These are phyloP conservation scores for Slavum lentiscoides DNA, from an alignment of 2,888 invertebrate genomes.

Conservation along the genomic window DNA sequence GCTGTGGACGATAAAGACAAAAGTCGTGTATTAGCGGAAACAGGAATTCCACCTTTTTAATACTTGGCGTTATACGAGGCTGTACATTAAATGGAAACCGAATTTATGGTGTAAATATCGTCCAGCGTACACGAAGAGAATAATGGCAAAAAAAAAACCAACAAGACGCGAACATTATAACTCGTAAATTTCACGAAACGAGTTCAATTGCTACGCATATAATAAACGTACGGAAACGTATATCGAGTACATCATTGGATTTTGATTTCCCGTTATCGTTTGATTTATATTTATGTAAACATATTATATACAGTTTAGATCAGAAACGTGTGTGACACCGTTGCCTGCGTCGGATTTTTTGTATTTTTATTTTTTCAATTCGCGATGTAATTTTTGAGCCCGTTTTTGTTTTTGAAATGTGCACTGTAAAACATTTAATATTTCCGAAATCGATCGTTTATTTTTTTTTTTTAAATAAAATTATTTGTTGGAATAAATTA, in stretches of 20 bases:
- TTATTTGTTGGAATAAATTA: no score
- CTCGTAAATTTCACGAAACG: background rate
- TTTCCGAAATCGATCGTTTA: no score
- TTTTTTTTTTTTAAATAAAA: no score
- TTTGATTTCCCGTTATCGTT: background rate
- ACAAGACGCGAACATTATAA: slow-evolving; percentile 10
- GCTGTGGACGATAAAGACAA: background rate
- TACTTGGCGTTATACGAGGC: slow-evolving; percentile 32
- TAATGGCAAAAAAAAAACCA: background rate
- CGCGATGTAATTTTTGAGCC: no score
- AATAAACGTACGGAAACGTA: no score
- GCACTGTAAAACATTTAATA: no score
- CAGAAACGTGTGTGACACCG: no score
- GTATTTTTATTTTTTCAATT: no score
- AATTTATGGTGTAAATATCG: slow-evolving; percentile 29
- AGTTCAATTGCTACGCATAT: background rate
- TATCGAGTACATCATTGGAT: background rate
- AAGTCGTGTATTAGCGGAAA: slow-evolving; percentile 13
- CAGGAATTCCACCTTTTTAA: slow-evolving; percentile 45
- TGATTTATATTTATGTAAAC: no score
- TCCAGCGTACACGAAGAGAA: background rate
- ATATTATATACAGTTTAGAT: no score
- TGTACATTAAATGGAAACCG: slow-evolving; percentile 2
- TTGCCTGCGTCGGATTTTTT: no score
- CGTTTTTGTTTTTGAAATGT: no score